Conservation (phyloP, 2,888 invertebrate species). For the Tipula helvola region DNA sequence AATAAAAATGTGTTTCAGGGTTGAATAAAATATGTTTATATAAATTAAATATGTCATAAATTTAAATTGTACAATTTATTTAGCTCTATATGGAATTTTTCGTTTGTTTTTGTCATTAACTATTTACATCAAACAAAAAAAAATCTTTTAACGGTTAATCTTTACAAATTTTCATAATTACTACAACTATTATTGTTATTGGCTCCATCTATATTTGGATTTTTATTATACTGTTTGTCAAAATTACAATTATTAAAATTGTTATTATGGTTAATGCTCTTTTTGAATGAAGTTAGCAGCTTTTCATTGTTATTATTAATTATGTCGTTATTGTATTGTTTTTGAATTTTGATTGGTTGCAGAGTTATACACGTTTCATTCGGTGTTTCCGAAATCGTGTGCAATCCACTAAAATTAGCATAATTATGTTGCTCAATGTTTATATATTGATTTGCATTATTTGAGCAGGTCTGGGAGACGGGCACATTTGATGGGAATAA, state of each 20-base stretch:
- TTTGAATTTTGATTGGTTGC: conserved; percentile 31
- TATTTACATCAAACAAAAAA: not conserved
- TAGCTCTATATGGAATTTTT: not conserved
- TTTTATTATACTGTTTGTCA: not conserved
- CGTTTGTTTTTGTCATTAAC: not conserved
- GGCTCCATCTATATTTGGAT: not conserved
- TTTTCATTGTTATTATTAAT: conserved; percentile 5
- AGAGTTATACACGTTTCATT: conserved; percentile 24
- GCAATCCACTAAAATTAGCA: conserved; percentile 25
- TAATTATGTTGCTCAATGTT: conserved; percentile 20
- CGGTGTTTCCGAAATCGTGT: conserved; percentile 30
- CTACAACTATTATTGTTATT: not conserved
- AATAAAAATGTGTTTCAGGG: not conserved
- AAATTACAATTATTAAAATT: not conserved
- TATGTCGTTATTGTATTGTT: conserved; percentile 20
- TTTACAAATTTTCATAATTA: conserved; percentile 6
- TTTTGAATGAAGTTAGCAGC: not conserved
- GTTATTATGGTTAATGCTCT: not conserved
- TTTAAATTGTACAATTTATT: not conserved
- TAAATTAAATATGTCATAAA: not conserved
- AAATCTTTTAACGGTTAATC: not conserved
- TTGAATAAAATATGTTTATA: not conserved
- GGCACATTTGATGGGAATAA: conserved; percentile 36
- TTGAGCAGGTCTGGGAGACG: conserved; percentile 19
- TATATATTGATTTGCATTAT: conserved; percentile 8